Evolutionary conservation across 2,113 vertebrate genomes (phyloP).

Genomic region (Sorex fumeus): DNA sequence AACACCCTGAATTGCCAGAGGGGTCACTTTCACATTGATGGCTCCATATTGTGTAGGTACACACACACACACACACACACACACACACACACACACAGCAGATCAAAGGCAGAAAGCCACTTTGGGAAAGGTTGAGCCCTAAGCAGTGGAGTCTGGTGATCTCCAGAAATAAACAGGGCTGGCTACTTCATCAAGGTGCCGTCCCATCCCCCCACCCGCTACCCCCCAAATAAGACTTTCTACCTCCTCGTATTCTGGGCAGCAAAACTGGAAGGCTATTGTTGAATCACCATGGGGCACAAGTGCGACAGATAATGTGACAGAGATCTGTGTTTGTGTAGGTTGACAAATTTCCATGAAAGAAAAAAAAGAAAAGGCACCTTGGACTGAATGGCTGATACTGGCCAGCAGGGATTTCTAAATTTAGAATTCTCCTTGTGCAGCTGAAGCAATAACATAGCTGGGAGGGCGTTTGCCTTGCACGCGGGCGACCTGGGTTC

Average conservation of each 20-base stretch:
- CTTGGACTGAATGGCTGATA: background rate
- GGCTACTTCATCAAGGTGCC: background rate
- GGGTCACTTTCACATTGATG: background rate
- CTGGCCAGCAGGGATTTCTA: background rate
- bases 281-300: fast-evolving
- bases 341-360: background rate
- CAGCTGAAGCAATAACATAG: too few relatives aligned
- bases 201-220: too few relatives aligned
- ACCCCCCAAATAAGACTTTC: too few relatives aligned
- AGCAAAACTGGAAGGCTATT: too few relatives aligned
- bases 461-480: too few relatives aligned
- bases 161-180: background rate
- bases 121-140: slow-evolving; percentile 40
- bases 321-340: background rate
- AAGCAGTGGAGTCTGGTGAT: background rate
- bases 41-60: background rate
- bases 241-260: too few relatives aligned
- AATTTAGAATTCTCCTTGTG: background rate
- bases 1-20: slow-evolving; percentile 59
- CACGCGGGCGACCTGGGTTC: too few relatives aligned
- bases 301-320: fast-evolving
- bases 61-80: background rate
- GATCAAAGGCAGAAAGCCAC: slow-evolving; percentile 41
- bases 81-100: background rate
- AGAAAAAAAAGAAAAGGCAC: background rate